Evolutionary conservation across 2,888 invertebrate genomes (phyloP).

Genomic region (Dione juno): DNA sequence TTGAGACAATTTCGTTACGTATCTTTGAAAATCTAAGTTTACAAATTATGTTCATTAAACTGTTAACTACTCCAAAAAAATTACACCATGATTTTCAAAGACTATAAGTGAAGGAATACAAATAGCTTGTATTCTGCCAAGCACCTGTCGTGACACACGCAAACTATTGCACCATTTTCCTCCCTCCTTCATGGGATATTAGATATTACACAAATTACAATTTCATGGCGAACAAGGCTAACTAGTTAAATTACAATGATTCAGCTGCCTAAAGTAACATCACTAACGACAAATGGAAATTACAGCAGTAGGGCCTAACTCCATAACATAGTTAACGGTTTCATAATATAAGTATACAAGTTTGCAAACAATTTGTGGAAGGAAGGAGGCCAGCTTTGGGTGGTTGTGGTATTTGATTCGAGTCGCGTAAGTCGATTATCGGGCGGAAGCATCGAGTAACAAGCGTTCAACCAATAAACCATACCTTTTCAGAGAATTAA

Average conservation of each 20-base stretch:
- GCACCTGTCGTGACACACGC: constrained; percentile 47
- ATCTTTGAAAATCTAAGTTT: not conserved
- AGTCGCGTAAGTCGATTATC: constrained; percentile 61
- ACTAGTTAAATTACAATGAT: constrained; percentile 46
- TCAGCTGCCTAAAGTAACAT: constrained; percentile 49
- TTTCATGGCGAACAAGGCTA: constrained; percentile 37
- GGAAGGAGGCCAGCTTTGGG: constrained; percentile 88
- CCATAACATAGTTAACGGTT: constrained; percentile 40
- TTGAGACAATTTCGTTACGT: constrained; percentile 27
- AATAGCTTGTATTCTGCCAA: constrained; percentile 43
- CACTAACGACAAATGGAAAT: constrained; percentile 35
- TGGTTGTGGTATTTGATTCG: constrained; percentile 64
- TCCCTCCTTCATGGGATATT: constrained; percentile 47
- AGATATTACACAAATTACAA: constrained; percentile 47
- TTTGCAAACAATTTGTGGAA: constrained; percentile 95
- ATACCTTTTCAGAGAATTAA: constrained; percentile 79
- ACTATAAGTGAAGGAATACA: not conserved
- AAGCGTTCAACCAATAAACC: constrained; percentile 80
- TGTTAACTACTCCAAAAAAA: not conserved
- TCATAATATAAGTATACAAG: constrained; percentile 57
- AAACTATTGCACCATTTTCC: constrained; percentile 51
- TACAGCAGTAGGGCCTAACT: constrained; percentile 36
- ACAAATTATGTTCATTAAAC: not conserved
- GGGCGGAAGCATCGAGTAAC: constrained; percentile 76
- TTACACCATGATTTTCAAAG: constrained; percentile 7